These are phyloP conservation scores for Heliopora coerulea DNA, from an alignment of 92 coral and sea anemone genomes.

Conservation along the genomic window DNA sequence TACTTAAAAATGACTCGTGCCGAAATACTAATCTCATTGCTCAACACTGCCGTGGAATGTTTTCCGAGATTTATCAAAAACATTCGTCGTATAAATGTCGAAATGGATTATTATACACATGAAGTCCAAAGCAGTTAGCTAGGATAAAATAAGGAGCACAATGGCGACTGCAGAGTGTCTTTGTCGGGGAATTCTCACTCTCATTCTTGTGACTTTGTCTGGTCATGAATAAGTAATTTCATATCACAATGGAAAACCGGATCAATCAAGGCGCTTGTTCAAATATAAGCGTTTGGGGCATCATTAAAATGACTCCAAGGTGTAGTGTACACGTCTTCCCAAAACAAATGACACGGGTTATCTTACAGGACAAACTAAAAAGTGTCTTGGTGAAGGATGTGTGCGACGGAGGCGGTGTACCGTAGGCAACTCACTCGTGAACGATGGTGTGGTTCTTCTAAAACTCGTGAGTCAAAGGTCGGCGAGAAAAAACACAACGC, in stretches of 20 bases:
- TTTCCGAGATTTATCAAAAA: too few species aligned
- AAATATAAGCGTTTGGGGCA: constrained; percentile 5
- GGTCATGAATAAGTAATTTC: constrained; percentile 40
- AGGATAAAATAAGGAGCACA: neutral
- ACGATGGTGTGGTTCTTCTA: neutral
- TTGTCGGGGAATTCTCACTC: constrained; percentile 6
- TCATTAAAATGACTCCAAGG: constrained; percentile 7
- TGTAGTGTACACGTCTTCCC: neutral
- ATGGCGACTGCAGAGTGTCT: neutral
- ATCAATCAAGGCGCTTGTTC: constrained; percentile 21
- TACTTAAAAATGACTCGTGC: too few species aligned
- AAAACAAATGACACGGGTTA: neutral
- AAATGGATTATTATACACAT: neutral
- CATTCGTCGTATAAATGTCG: constrained; percentile 14
- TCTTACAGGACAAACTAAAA: neutral
- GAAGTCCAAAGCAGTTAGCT: too few species aligned
- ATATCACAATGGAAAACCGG: constrained; percentile 35
- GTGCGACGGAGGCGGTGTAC: neutral
- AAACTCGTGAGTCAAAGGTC: constrained; percentile 17
- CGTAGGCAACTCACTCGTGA: neutral
- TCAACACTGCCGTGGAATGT: constrained; percentile 44
- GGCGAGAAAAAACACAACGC: neutral
- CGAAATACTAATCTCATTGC: too few species aligned
- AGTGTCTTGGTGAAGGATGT: neutral
- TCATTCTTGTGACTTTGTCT: constrained; percentile 22